phyloP scores from a whole-genome alignment of 2,113 vertebrate species.

The Chloroceryle aenea region DNA sequence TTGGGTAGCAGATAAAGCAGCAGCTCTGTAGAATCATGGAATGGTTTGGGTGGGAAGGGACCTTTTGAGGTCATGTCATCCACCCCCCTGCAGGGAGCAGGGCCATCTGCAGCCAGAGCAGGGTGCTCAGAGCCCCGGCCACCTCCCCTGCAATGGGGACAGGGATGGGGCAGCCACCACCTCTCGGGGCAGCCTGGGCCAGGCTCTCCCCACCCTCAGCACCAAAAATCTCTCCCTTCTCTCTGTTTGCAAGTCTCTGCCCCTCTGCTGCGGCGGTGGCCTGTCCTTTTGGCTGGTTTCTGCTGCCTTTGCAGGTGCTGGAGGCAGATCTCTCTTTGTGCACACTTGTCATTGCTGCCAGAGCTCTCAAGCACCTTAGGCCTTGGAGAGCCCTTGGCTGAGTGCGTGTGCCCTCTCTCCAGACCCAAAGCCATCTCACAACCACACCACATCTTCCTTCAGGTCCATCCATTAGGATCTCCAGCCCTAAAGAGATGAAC shows the following conservation, averaged over 20 bases:
- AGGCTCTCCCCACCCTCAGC: background rate
- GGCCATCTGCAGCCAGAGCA: background rate
- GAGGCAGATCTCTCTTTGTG: background rate
- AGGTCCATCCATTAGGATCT: background rate
- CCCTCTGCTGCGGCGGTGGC: background rate
- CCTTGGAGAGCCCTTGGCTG: background rate
- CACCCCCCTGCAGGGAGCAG: background rate
- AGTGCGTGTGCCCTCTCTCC: background rate
- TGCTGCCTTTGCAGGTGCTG: background rate
- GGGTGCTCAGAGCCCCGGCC: background rate
- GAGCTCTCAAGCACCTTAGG: background rate
- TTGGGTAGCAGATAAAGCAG: background rate
- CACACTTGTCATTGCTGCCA: accelerated
- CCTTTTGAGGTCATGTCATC: background rate
- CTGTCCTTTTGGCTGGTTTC: background rate
- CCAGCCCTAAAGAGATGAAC: background rate
- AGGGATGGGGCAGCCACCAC: background rate
- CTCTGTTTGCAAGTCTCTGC: background rate
- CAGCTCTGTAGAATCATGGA: background rate
- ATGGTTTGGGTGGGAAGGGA: background rate
- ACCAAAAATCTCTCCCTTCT: background rate
- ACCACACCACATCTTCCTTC: background rate
- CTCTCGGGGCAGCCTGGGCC: background rate
- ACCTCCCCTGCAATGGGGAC: background rate
- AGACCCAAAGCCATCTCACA: background rate